These are phyloP conservation scores for Muschampia plurimacula DNA, from an alignment of 2,888 invertebrate genomes.

Conservation along the genomic window DNA sequence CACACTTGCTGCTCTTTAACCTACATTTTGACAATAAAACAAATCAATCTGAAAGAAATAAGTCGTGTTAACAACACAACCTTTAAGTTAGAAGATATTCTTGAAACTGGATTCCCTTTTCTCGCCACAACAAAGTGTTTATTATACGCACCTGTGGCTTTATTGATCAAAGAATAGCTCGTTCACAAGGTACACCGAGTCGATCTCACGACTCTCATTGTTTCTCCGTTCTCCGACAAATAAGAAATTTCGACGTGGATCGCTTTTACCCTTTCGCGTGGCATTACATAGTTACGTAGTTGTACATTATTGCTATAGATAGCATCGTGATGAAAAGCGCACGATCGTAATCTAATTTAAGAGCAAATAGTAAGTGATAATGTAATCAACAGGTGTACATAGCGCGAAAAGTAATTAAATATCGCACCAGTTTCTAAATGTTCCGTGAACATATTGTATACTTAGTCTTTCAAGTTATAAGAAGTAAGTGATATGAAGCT, in stretches of 20 bases:
- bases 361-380: slow-evolving; percentile 35
- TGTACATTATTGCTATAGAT: slow-evolving; percentile 57
- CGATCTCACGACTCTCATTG: slow-evolving; percentile 81
- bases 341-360: slow-evolving; percentile 53
- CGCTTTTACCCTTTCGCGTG: slow-evolving; percentile 75
- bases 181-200: slow-evolving; percentile 61
- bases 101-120: slow-evolving; percentile 33
- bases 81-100: slow-evolving; percentile 27
- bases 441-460: background rate
- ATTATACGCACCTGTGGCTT: slow-evolving; percentile 38
- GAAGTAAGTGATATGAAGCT: background rate
- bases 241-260: slow-evolving; percentile 70
- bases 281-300: slow-evolving; percentile 53
- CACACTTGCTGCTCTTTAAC: slow-evolving; percentile 54
- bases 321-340: slow-evolving; percentile 66
- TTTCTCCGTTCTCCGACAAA: slow-evolving; percentile 67
- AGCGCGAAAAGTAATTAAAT: slow-evolving; percentile 31
- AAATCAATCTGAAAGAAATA: slow-evolving; percentile 7
- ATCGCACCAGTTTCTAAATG: slow-evolving; percentile 24
- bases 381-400: slow-evolving; percentile 21
- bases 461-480: background rate
- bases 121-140: slow-evolving; percentile 35
- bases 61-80: slow-evolving; percentile 17
- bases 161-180: slow-evolving; percentile 43
- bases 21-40: slow-evolving; percentile 35